These are phyloP conservation scores for Podarcis lilfordi DNA, from an alignment of 2,797 vertebrate genomes.

Conservation along the genomic window DNA sequence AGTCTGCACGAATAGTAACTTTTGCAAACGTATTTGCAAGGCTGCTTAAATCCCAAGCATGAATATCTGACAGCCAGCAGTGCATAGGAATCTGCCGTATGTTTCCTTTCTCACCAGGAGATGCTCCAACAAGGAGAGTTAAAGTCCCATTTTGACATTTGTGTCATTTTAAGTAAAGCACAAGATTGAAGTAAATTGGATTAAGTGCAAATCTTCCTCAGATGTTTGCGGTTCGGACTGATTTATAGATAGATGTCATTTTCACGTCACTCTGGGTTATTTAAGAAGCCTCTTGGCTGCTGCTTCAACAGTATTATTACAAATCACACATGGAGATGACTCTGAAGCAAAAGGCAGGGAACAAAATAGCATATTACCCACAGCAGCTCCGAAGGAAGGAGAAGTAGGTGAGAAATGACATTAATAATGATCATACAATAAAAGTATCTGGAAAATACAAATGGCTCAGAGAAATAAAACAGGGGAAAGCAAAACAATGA, in stretches of 20 bases:
- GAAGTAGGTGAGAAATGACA: not conserved
- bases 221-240: slow-evolving; percentile 73
- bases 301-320: slow-evolving; percentile 59
- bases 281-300: slow-evolving; percentile 65
- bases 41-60: not conserved
- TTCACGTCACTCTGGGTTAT: slow-evolving; percentile 69
- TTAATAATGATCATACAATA: not conserved
- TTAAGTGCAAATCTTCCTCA: slow-evolving; percentile 74
- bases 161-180: slow-evolving; percentile 74
- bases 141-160: slow-evolving; percentile 73
- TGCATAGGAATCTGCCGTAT: slow-evolving; percentile 55
- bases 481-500: not conserved
- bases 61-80: slow-evolving; percentile 19
- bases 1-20: not conserved
- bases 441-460: not conserved
- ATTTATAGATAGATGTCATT: slow-evolving; percentile 75
- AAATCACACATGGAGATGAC: slow-evolving; percentile 44
- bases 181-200: slow-evolving; percentile 74
- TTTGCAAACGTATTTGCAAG: not conserved
- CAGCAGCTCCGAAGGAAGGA: not conserved
- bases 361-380: not conserved
- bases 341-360: slow-evolving; percentile 49
- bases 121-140: slow-evolving; percentile 64
- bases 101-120: slow-evolving; percentile 64
- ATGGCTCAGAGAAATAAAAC: not conserved